Base-by-base conservation (phyloP, 2,888 invertebrate genomes). In the Archaeoteleia sp. region DNA sequence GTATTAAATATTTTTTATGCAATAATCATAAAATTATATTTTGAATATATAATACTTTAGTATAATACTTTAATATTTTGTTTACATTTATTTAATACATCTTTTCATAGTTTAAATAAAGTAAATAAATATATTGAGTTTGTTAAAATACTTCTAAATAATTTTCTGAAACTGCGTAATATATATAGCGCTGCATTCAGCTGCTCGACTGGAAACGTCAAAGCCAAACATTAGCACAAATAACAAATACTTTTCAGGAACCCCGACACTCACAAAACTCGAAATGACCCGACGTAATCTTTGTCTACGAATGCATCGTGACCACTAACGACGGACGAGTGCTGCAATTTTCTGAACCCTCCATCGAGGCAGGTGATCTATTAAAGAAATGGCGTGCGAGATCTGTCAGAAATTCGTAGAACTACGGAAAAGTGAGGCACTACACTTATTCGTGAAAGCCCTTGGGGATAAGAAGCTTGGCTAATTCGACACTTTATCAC, bases 401-500 rank as follows among this genome's bases (percentile, higher is more conserved):
- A 49, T 45, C 54, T 60, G 54, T 60, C 49, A 27, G 45, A 35
- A 55, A 55, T 60, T 60, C 66, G 43, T 14, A 13, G 66, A 67
- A 67, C 27, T 48, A 51, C 20, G 23, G 40, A 53, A 67, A 67
- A 62, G 39, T 46, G 39, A 45, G 51, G 51, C 20, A 17, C 43
- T 15, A 27, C 13, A 34, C 17, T 53, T n/a, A 37, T 34, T 48
- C 9, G 42, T 27, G 12, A 34, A 15, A 20, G 45, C 51, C 51
- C 55, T 9, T n/a, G 35, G 49, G 54, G 51, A 43, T 49, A 40
- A 17, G 23, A 49, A 46, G 34, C 51, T 57, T 15, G 34, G 51
- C 55, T 67, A 67, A 67, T 57, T 61, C 55, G 45, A 39, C 61
- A 57, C 55, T 61, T 51, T 51, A 49, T 42, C 48, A 40, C 60